Conservation (phyloP, 1,140 invertebrate genomes). For the Euschistus heros region DNA sequence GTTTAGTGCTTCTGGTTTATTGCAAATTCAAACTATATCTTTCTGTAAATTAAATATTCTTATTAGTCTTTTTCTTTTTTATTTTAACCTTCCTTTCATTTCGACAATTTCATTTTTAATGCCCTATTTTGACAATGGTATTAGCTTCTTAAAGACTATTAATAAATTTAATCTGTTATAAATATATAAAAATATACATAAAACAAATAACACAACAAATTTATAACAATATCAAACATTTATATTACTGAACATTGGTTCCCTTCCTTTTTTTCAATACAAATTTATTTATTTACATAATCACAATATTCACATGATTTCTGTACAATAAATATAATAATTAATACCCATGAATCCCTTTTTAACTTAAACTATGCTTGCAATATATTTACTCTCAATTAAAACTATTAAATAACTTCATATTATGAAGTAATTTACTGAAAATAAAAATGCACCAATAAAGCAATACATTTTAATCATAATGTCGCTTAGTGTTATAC, state of each 20-base stretch:
- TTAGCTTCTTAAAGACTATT: no score
- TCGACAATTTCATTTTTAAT: no score
- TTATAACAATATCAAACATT: neutral
- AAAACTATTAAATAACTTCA: neutral
- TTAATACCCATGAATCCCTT: conserved; percentile 25
- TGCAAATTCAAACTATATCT: no score
- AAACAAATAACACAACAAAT: conserved; percentile 3
- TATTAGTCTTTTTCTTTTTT: no score
- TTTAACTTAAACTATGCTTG: neutral
- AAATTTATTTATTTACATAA: conserved; percentile 20
- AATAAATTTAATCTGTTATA: conserved; percentile 1
- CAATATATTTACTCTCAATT: no score
- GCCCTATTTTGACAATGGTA: no score
- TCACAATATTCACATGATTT: conserved; percentile 24
- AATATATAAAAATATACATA: conserved; percentile 9
- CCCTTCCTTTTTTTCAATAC: conserved; percentile 5
- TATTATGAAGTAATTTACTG: neutral
- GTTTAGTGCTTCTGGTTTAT: no score
- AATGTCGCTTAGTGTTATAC: no score
- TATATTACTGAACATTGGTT: conserved; percentile 15
- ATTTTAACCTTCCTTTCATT: no score
- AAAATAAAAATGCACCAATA: neutral
- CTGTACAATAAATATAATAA: conserved; percentile 22
- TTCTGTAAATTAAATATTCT: no score
- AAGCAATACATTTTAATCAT: no score